Evolutionary conservation across 2,113 vertebrate genomes (phyloP), one percentile per base, ranked within the genome.

Genomic region (Trogon surrucura): DNA sequence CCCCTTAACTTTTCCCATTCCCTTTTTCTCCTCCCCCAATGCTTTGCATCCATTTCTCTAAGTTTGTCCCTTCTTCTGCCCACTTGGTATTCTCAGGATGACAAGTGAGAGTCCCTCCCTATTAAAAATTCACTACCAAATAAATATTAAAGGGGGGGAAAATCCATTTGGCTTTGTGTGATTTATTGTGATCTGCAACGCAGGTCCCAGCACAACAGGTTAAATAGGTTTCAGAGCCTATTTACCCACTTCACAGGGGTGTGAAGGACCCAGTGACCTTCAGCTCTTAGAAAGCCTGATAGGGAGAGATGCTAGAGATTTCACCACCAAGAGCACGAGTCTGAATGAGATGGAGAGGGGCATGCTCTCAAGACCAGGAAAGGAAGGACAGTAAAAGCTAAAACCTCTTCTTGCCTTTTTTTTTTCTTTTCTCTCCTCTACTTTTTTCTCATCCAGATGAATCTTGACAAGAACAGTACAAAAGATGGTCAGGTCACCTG

Each of bases 111-210:
- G 65, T 75, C 61, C 45, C 51, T 61, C 60, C 51, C 41, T 84
- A 94, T 91, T 86, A 95, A 96, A 96, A 96, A 88, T 91, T 81
- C 69, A 86, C 69, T 87, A 62, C 45, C 61, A 87, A 93, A 93
- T 93, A 93, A 91, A 91, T 93, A 96, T 91, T 94, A 94, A 93
- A 91, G 50, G 23, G 22, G 4, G n/a, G 21, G 10, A 2, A 29
- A 77, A 91, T 88, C 85, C 77, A 65, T 60, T 79, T 94, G 57
- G 34, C 38, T 83, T 41, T 56, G 18, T 36, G n/a, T 80, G 69
- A 72, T 88, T 91, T 81, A 44, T 13, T 6, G 7, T 57, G 48
- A 81, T 67, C 45, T 72, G 88, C 53, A 71, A 65, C 0, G 0
- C 61, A 60, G 79, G n/a, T 19, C 45, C 13, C 34, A 69, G 70